Percentiles rank a stretch among this genome's conserved stretches.
These are phyloP conservation scores for Corythoichthys intestinalis DNA, from an alignment of 2,113 vertebrate species.

Conservation along the genomic window DNA sequence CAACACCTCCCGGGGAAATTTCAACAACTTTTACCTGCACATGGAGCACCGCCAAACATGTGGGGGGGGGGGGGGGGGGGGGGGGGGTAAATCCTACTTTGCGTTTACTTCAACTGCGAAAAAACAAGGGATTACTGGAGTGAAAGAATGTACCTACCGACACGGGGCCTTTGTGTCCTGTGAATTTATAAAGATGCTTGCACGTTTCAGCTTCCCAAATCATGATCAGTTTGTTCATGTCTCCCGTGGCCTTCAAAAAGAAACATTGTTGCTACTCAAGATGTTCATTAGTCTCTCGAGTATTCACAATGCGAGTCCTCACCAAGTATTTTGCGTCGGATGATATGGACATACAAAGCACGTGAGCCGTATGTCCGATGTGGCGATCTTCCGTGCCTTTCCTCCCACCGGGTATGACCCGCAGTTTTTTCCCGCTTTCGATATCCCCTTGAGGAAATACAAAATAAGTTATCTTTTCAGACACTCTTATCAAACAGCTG, in stretches of 20 bases:
- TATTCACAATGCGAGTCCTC: conserved; percentile 4
- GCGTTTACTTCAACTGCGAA: too few species aligned
- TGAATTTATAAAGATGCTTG: conserved; percentile 85
- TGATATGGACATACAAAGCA: conserved; percentile 91
- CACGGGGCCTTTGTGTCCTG: conserved; percentile 83
- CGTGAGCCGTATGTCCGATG: conserved; percentile 78
- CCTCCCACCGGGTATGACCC: conserved; percentile 78
- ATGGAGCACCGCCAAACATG: too few species aligned
- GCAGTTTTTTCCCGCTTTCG: conserved; percentile 83
- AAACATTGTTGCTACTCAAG: not conserved
- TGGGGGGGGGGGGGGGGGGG: too few species aligned
- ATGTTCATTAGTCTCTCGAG: not conserved
- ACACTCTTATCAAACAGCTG: not conserved
- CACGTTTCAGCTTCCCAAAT: conserved; percentile 88
- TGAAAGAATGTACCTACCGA: conserved; percentile 74
- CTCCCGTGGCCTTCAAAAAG: conserved; percentile 82
- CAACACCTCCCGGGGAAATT: too few species aligned
- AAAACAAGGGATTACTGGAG: too few species aligned
- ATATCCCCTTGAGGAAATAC: conserved; percentile 78
- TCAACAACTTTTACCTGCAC: too few species aligned
- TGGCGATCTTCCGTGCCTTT: conserved; percentile 78
- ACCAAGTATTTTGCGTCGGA: conserved; percentile 94
- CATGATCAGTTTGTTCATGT: conserved; percentile 89
- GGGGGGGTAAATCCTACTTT: too few species aligned
- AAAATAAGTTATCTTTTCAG: not conserved